phyloP scores from a whole-genome alignment of 2,888 invertebrate species.

The Heliconius sara region DNA sequence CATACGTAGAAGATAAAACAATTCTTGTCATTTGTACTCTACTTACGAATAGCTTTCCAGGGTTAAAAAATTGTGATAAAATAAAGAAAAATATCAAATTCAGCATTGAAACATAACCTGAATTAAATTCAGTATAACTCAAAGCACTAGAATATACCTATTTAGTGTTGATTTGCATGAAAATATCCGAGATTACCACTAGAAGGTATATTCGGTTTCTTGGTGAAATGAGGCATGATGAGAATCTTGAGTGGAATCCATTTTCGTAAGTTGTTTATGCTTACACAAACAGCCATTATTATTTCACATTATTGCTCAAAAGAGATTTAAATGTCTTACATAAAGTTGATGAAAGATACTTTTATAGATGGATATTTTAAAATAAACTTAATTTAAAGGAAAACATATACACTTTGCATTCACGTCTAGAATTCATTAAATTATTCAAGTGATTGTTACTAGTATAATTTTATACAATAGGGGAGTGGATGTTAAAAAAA shows the following conservation, averaged over 20 bases:
- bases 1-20: neutral
- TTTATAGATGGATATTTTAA: neutral
- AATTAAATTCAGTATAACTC: neutral
- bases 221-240: conserved; percentile 12
- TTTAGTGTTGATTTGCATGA: conserved; percentile 5
- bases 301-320: neutral
- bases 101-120: neutral
- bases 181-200: neutral
- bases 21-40: neutral
- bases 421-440: too few species aligned
- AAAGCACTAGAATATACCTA: neutral
- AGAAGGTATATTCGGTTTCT: neutral
- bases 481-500: neutral
- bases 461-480: too few species aligned
- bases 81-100: neutral
- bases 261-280: conserved; percentile 25
- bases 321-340: conserved; percentile 1
- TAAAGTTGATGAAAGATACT: neutral
- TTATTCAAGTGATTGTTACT: too few species aligned
- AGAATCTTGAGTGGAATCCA: conserved; percentile 10
- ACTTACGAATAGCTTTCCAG: too few species aligned
- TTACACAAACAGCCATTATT: conserved; percentile 2
- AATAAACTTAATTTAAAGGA: too few species aligned
- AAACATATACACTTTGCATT: too few species aligned
- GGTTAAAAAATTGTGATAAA: neutral